phyloP scores from a whole-genome alignment of 2,797 vertebrate species.

The Sandelia bainsii region DNA sequence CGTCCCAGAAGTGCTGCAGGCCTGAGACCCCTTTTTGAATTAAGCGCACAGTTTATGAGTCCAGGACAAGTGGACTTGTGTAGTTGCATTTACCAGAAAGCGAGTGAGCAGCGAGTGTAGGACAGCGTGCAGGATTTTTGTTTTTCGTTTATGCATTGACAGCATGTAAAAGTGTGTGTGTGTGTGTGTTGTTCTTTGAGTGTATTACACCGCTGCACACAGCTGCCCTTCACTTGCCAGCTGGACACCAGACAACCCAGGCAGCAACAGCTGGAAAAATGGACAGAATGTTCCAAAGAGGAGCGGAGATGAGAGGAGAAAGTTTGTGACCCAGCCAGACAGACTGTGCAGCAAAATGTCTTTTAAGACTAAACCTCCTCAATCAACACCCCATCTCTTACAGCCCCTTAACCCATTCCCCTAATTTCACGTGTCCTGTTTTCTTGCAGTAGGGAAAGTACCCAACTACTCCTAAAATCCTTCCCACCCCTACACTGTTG shows the following conservation, averaged over 20 bases:
- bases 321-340: slow-evolving; percentile 49
- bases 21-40: slow-evolving; percentile 22
- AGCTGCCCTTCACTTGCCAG: slow-evolving; percentile 77
- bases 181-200: slow-evolving; percentile 27
- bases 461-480: slow-evolving; percentile 20
- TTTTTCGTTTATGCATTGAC: slow-evolving; percentile 45
- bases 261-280: slow-evolving; percentile 80
- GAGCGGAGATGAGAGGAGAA: slow-evolving; percentile 41
- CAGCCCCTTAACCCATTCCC: slow-evolving; percentile 11
- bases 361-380: slow-evolving; percentile 50
- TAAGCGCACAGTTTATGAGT: slow-evolving; percentile 30
- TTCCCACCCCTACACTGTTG: neutral
- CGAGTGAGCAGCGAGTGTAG: slow-evolving; percentile 30
- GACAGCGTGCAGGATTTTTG: slow-evolving; percentile 10
- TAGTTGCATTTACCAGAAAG: slow-evolving; percentile 48
- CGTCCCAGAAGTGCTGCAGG: slow-evolving; percentile 12
- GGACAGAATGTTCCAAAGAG: slow-evolving; percentile 78
- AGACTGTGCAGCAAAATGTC: slow-evolving; percentile 46
- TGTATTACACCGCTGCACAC: slow-evolving; percentile 72
- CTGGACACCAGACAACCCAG: slow-evolving; percentile 77
- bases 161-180: slow-evolving; percentile 49
- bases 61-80: slow-evolving; percentile 17
- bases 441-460: slow-evolving; percentile 45
- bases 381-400: slow-evolving; percentile 33
- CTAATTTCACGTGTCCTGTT: slow-evolving; percentile 39